Conservation (phyloP, 2,113 vertebrate genomes). For the Aldabrachelys gigantea region DNA sequence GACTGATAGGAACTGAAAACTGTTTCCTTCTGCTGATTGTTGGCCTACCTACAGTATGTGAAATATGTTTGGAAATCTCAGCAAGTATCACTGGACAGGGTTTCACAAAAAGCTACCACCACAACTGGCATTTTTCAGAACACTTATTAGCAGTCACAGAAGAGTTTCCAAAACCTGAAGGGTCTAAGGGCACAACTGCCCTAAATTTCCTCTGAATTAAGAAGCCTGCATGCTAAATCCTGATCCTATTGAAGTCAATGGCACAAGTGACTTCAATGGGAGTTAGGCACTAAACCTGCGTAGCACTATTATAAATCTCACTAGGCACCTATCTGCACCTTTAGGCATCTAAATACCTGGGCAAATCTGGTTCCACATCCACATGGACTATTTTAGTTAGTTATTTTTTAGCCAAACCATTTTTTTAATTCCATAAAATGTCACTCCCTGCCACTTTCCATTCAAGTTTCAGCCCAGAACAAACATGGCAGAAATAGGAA, state of each 20-base stretch:
- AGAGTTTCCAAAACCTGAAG: background rate
- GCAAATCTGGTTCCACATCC: background rate
- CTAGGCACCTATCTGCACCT: background rate
- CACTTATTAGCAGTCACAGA: background rate
- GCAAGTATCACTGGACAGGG: background rate
- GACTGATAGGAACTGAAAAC: background rate
- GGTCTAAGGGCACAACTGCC: background rate
- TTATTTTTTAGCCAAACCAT: background rate
- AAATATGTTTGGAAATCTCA: slow-evolving; percentile 17
- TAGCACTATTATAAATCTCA: background rate
- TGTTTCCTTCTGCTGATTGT: background rate
- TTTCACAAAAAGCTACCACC: slow-evolving; percentile 11
- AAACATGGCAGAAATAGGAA: background rate
- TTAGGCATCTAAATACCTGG: background rate
- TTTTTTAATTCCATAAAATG: no score
- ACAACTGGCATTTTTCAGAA: background rate
- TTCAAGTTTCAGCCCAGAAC: background rate
- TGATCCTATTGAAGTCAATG: background rate
- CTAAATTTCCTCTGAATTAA: background rate
- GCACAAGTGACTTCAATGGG: background rate
- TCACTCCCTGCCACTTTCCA: no score
- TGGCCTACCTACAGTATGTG: background rate
- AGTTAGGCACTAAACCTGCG: background rate
- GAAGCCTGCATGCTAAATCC: background rate
- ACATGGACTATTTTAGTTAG: background rate